These are phyloP conservation scores for Argyresthia albistria DNA, from an alignment of 2,888 invertebrate genomes.

Conservation along the genomic window DNA sequence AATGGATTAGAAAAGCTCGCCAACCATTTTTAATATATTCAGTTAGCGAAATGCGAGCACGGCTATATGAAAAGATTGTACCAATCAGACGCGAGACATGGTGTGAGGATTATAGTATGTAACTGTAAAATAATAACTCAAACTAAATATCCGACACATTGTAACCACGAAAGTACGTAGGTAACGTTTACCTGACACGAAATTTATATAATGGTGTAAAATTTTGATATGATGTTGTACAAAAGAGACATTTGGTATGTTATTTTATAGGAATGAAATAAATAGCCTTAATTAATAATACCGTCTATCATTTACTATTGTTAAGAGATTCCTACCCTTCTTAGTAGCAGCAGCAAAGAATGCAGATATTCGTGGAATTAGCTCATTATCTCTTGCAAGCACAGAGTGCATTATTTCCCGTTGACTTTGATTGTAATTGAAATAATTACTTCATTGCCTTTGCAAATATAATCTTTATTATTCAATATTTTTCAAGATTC, in stretches of 20 bases:
- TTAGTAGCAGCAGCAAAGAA: no score
- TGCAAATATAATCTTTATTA: constrained; percentile 27
- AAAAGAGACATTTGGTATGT: constrained; percentile 74
- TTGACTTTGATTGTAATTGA: no score
- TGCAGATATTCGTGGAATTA: no score
- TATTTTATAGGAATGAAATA: constrained; percentile 75
- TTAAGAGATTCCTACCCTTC: neutral
- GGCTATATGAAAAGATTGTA: constrained; percentile 40
- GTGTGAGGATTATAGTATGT: constrained; percentile 59
- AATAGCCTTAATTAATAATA: constrained; percentile 66
- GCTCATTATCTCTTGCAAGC: no score
- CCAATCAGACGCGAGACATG: constrained; percentile 43
- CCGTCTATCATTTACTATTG: constrained; percentile 10
- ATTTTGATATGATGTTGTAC: constrained; percentile 74
- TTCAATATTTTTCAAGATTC: constrained; percentile 31
- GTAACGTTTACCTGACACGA: constrained; percentile 70
- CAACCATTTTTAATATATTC: no score
- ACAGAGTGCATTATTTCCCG: no score
- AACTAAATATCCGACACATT: constrained; percentile 44
- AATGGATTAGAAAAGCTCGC: no score
- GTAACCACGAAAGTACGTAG: constrained; percentile 53
- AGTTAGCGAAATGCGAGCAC: neutral
- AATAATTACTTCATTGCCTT: constrained; percentile 14
- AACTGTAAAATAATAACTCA: constrained; percentile 30
- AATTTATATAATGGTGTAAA: constrained; percentile 73